phyloP scores from a whole-genome alignment of 2,113 vertebrate genomes.

The Procavia capensis region DNA sequence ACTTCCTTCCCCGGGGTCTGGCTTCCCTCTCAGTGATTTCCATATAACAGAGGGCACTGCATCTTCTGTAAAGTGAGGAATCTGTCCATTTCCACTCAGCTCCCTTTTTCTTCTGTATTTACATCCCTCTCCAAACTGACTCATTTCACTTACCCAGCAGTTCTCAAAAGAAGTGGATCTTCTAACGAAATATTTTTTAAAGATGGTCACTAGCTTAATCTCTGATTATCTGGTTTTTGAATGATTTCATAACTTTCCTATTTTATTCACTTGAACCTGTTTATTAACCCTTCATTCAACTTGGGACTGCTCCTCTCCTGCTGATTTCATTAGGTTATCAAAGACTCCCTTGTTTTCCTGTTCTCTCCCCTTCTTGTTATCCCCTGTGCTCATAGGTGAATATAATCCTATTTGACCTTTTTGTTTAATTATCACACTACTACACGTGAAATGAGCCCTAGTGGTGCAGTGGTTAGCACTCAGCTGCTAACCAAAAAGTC shows the following conservation, averaged over 20 bases:
- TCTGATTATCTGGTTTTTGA: background rate
- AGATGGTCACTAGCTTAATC: background rate
- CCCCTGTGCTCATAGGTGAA: background rate
- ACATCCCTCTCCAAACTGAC: background rate
- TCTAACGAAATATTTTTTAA: background rate
- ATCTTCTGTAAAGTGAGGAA: constrained; percentile 42
- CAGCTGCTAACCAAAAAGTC: no score
- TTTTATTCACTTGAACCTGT: background rate
- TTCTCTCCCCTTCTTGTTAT: background rate
- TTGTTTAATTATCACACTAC: background rate
- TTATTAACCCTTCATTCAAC: background rate
- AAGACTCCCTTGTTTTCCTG: background rate
- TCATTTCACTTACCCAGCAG: background rate
- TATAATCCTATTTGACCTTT: background rate
- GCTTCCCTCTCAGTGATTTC: background rate
- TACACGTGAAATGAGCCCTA: background rate
- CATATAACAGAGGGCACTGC: background rate
- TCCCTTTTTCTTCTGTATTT: background rate
- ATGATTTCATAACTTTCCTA: background rate
- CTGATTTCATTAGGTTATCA: background rate
- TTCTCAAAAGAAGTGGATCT: background rate
- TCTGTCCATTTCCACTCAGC: background rate
- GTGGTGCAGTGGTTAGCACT: no score
- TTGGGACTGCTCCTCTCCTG: background rate
- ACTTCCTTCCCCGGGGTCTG: background rate